Base-by-base conservation (phyloP, 1,140 invertebrate genomes). In the Pomacea maculata region DNA sequence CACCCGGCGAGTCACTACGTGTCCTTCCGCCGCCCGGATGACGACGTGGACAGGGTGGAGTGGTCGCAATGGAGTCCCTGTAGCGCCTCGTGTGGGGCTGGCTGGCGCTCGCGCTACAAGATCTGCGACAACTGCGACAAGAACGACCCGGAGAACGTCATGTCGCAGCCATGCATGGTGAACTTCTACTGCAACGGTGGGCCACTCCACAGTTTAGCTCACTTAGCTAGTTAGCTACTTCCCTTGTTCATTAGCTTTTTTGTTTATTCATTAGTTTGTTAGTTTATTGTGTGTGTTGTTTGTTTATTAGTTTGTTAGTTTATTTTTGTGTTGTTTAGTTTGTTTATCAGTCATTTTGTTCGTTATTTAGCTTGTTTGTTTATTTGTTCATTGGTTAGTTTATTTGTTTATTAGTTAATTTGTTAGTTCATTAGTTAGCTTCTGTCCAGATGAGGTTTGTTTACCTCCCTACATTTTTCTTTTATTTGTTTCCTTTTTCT, bases 51-150 rank as follows among this genome's bases (percentile, higher is more conserved):
- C 11, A 61, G 9, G 57, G 77, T 83, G 19, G 83, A 87, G 34
- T 91, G 90, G 90, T 88, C 88, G 55, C 70, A 84, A 5, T 91
- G 90, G 90, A 83, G 85, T 52, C 80, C 82, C 3, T 91, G 88
- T 77, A 88, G 85, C 61, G 83, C 81, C 14, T 85, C 89, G 34
- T 91, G 90, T 80, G 90, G 90, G 12, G 87, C 87, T 14, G 90
- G 90, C 5, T 87, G 86, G 85, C 83, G 75, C 34, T 87, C 87
- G 11, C 75, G 88, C 63, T 87, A 86, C 76, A 85, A 87, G 72
- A 76, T 83, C n/a, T 91, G 90, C 82, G 72, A 79, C 63, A 75
- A 83, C 70, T 89, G 88, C 81, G 86, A 88, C 71, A 83, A 82
- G 65, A 87, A 87, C 72, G 84, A 87, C 65, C 86, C 85, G 34